Conservation (phyloP, 2,888 invertebrate species). For the Ornithoptera alexandrae region DNA sequence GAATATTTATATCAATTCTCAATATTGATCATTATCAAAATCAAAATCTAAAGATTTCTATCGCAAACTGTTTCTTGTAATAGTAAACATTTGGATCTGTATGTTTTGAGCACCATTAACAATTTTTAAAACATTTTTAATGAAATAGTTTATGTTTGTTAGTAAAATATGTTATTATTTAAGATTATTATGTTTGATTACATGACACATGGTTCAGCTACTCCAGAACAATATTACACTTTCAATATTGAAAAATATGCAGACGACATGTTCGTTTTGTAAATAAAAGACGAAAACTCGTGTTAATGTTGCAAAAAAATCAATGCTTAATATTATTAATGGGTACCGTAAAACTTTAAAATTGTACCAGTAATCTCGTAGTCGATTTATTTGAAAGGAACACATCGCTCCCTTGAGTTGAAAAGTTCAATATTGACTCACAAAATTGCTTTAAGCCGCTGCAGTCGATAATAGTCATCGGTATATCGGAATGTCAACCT, state of each 20-base stretch:
- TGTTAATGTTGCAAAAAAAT: neutral
- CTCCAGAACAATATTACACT: neutral
- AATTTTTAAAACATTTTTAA: too few relatives aligned
- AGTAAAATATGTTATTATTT: too few relatives aligned
- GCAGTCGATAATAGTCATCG: slow-evolving; percentile 63
- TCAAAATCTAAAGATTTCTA: too few relatives aligned
- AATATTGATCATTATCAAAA: too few relatives aligned
- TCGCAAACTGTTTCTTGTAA: too few relatives aligned
- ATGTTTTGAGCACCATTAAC: too few relatives aligned
- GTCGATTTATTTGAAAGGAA: slow-evolving; percentile 58
- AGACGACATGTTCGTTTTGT: neutral
- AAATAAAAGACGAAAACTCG: neutral
- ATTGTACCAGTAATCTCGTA: slow-evolving; percentile 40
- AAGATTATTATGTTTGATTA: too few relatives aligned
- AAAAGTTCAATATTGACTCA: slow-evolving; percentile 75
- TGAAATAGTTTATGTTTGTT: too few relatives aligned
- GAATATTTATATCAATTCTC: neutral
- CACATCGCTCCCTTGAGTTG: slow-evolving; percentile 66
- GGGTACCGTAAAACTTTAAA: slow-evolving; percentile 37
- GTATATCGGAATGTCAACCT: slow-evolving; percentile 66
- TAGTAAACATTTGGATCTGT: too few relatives aligned
- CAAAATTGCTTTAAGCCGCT: slow-evolving; percentile 75
- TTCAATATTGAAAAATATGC: too few relatives aligned
- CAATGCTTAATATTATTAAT: slow-evolving; percentile 29
- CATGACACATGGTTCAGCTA: neutral